Conservation (phyloP, 2,797 vertebrate genomes). For the Heterohyrax brucei region DNA sequence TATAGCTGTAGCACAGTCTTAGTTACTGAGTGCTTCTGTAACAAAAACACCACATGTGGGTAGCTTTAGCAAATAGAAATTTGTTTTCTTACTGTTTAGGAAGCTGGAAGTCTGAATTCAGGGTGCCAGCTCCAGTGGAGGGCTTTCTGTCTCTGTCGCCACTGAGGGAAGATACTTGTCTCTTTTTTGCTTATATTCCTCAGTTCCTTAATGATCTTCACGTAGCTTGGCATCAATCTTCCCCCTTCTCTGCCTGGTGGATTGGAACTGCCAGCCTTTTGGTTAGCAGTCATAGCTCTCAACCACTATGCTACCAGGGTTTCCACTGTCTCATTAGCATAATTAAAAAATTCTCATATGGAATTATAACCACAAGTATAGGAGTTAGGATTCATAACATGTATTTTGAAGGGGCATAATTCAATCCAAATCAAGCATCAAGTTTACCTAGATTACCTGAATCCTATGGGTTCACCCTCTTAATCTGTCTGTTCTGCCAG, state of each 20-base stretch:
- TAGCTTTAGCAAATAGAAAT: not conserved
- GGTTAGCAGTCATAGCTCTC: no score
- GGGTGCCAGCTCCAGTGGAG: no score
- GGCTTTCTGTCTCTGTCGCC: not conserved
- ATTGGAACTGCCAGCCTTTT: no score
- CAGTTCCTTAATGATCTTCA: not conserved
- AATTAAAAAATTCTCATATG: not conserved
- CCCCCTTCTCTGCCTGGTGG: not conserved
- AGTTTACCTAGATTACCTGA: not conserved
- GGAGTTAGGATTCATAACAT: not conserved
- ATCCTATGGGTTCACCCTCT: not conserved
- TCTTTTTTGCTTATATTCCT: not conserved
- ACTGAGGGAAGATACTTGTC: not conserved
- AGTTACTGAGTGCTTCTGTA: not conserved
- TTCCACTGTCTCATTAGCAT: not conserved
- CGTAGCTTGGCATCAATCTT: not conserved
- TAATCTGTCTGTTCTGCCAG: conserved; percentile 10
- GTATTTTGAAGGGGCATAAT: not conserved
- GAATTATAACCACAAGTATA: not conserved
- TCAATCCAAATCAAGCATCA: not conserved
- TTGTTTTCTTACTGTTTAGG: not conserved
- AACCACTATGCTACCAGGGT: no score
- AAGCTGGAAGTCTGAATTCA: not conserved
- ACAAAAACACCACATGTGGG: not conserved
- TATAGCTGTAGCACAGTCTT: not conserved